These are phyloP conservation scores for Typhlichthys eigenmanni DNA, from an alignment of 2,797 vertebrate species.

Conservation along the genomic window DNA sequence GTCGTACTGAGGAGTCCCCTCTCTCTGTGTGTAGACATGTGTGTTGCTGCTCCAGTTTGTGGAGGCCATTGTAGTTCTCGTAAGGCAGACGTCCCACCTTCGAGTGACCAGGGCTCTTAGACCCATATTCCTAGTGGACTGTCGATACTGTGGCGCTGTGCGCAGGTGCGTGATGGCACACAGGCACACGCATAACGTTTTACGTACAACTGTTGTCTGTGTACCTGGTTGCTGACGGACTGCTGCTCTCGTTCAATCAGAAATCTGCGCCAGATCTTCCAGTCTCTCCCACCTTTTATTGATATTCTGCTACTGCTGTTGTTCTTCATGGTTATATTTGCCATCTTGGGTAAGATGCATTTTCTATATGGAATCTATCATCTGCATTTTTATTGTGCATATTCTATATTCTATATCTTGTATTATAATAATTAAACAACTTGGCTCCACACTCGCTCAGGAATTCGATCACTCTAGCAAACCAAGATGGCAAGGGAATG, in stretches of 20 bases:
- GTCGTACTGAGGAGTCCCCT: slow-evolving; percentile 16
- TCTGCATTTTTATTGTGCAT: no score
- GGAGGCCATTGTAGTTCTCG: slow-evolving; percentile 94
- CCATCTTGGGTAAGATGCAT: slow-evolving; percentile 87
- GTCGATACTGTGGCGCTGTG: slow-evolving; percentile 94
- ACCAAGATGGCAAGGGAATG: no score
- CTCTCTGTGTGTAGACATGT: slow-evolving; percentile 74
- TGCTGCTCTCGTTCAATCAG: slow-evolving; percentile 69
- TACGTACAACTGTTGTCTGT: not conserved
- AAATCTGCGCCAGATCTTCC: slow-evolving; percentile 98
- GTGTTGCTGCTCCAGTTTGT: slow-evolving; percentile 93
- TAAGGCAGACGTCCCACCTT: slow-evolving; percentile 93
- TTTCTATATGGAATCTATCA: not conserved
- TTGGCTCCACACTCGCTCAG: no score
- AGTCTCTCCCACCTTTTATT: slow-evolving; percentile 98
- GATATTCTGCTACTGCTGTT: slow-evolving; percentile 95
- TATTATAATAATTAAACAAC: no score
- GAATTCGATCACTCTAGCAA: no score
- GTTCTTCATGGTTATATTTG: slow-evolving; percentile 99
- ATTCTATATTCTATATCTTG: no score
- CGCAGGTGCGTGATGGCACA: slow-evolving; percentile 80
- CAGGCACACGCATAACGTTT: not conserved
- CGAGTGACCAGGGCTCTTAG: slow-evolving; percentile 93
- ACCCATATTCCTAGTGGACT: slow-evolving; percentile 97
- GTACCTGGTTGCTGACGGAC: slow-evolving; percentile 11